Base-by-base conservation (phyloP, 2,797 vertebrate species). In the Fistularia commersonii region DNA sequence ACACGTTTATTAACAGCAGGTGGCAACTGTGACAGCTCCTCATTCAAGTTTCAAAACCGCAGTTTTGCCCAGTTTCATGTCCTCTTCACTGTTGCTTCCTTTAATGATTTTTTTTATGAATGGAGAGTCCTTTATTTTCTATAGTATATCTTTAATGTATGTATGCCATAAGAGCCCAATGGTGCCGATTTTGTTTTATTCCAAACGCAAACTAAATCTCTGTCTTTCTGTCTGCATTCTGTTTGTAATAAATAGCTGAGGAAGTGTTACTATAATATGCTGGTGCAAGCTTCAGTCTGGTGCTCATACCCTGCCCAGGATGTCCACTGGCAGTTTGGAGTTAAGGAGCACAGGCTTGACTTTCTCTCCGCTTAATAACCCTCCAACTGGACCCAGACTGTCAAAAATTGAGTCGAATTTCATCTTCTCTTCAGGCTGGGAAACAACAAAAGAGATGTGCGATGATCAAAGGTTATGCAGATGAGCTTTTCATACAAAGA, bases 281-380 rank as follows among this genome's bases (percentile, higher is more conserved):
- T 15, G 14, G 11, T 15, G 11, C 6, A 41, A 10, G 13, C 8
- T 2, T 8, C 11, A 41, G 11, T 41, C 11, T 7, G 36, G 11
- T 13, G 14, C 7, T 45, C 86, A 81, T 92, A 99, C 97, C 88
- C 96, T 90, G 83, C 97, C 97, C 37, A 99, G 89, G 69, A 98
- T 92, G 74, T 98, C 97, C 84, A 99, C 96, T 54, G 97, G 93
- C 35, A 99, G 88, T 80, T 98, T 99, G 55, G 97, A 99, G 86
- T 99, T 99, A 7, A 99, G 95, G 69, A 99, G 90, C 42, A 99
- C 96, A 13, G 97, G 97, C 81, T 99, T 99, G 83, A 99, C 97
- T 79, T 98, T 98, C 54, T 98, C 97, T 10, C 97, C 97, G 31
- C 94, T 94, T 23, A 99, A 84, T 50, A 98, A 91, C 58, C 95